Conservation (phyloP, 1,140 invertebrate species). For the Cryptotermes secundus region DNA sequence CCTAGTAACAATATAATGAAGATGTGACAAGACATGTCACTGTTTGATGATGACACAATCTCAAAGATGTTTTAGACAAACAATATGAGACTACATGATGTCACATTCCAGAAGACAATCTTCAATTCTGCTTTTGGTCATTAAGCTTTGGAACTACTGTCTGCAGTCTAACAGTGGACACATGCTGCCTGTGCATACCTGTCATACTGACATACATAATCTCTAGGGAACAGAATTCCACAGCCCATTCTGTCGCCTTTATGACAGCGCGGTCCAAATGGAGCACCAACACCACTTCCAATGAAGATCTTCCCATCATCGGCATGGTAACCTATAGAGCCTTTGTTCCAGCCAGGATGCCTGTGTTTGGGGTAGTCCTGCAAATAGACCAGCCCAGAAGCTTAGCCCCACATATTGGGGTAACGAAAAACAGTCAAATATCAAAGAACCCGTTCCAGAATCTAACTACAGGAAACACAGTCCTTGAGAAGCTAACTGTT, state of each 20-base stretch:
- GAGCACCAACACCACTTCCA: constrained; percentile 57
- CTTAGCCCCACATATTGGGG: background rate
- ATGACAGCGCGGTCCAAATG: constrained; percentile 58
- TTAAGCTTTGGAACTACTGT: too few species aligned
- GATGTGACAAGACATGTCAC: too few species aligned
- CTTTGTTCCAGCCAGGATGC: constrained; percentile 61
- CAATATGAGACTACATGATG: too few species aligned
- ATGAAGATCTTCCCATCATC: constrained; percentile 64
- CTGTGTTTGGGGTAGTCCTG: constrained; percentile 58
- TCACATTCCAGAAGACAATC: too few species aligned
- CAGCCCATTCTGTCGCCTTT: constrained; percentile 61
- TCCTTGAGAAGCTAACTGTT: too few species aligned
- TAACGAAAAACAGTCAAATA: background rate
- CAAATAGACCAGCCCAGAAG: constrained; percentile 27
- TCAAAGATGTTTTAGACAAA: too few species aligned
- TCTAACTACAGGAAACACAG: too few species aligned
- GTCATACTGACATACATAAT: constrained; percentile 47
- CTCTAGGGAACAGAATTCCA: constrained; percentile 58
- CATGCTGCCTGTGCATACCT: constrained; percentile 20
- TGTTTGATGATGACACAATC: too few species aligned
- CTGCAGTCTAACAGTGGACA: too few species aligned
- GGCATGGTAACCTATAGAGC: constrained; percentile 62
- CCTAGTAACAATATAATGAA: too few species aligned
- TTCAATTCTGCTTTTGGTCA: too few species aligned
- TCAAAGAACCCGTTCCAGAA: too few species aligned